Percentiles rank a stretch among this genome's conserved stretches.
Evolutionary conservation across 2,797 vertebrate species (phyloP).

Genomic region (Lagothrix lagotricha): DNA sequence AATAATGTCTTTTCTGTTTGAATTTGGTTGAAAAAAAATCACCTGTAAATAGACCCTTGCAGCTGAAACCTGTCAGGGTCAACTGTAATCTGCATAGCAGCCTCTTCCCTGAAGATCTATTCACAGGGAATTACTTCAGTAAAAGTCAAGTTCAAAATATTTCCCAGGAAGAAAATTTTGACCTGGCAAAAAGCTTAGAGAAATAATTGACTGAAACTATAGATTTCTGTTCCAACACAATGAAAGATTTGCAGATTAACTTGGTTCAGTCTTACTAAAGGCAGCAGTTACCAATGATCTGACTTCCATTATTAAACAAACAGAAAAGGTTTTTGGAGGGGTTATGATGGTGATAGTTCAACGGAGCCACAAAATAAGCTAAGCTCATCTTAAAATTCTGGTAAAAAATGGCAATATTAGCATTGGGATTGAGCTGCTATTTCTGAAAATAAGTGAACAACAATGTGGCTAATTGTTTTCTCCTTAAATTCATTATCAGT

Average conservation of each 20-base stretch:
- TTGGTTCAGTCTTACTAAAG: neutral
- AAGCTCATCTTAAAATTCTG: neutral
- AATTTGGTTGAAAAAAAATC: neutral
- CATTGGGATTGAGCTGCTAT: neutral
- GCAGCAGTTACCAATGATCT: neutral
- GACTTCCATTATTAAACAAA: neutral
- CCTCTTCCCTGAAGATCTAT: neutral
- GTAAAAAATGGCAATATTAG: neutral
- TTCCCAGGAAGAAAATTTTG: neutral
- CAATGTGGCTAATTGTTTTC: neutral
- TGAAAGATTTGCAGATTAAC: neutral
- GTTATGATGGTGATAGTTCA: neutral
- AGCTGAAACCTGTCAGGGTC: neutral
- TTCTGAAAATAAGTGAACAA: neutral
- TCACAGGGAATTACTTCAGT: neutral
- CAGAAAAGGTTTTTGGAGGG: neutral
- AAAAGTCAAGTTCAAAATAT: neutral
- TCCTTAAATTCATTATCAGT: neutral
- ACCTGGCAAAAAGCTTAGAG: neutral
- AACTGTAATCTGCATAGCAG: neutral
- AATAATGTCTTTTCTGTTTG: neutral
- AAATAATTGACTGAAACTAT: neutral
- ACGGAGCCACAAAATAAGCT: neutral
- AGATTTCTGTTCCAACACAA: neutral
- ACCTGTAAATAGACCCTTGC: neutral